Evolutionary conservation across 1,140 invertebrate species (phyloP), one percentile per base, ranked within the genome.

Genomic region (Protaetia brevitarsis): DNA sequence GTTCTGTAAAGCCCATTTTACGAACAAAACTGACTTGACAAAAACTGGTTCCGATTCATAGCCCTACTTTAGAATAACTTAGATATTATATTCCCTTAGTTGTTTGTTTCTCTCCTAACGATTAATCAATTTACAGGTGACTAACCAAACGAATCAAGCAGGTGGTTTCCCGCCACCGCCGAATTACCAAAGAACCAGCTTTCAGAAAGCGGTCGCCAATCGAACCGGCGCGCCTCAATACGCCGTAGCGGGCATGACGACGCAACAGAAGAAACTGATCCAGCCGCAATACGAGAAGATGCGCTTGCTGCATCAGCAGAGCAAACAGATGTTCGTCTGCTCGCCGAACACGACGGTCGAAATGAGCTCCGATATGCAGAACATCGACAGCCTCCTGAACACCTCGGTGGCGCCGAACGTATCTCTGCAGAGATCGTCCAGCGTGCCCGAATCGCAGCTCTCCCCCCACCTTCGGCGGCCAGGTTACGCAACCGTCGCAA

Each of bases 341-440:
- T 83, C 84, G 65, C 84, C 85, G 72, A 87, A 87, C 78, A 84
- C 86, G 67, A 81, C 86, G 64, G 79, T 84, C 58, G 83, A 87
- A 77, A 82, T 88, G 66, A 81, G 82, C 67, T 79, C 85, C 28
- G 83, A 82, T 65, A 82, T 89, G 16, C 88, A 90, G 62, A 92
- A 89, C 76, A 89, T 93, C 68, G 87, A 88, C 76, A 89, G 86
- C 64, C 80, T 93, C 69, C 80, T 93, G 67, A 93, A 92, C 75
- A 89, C 87, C 73, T 87, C 87, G 11, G 89, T 90, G 66, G 89
- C 90, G 19, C 88, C 77, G 6, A 93, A 93, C 79, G 91, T 94
- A 6, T 87, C 90, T 23, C 78, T 83, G 28, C 80, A 90, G 81
- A 82, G 88, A 67, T 87, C 84, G 26, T 73, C 83, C 27, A 89